A percentile compares a stretch with the other conserved stretches of the same genome.
These are phyloP conservation scores for Netelia fuscicornis DNA, from an alignment of 2,888 invertebrate species.

Conservation along the genomic window DNA sequence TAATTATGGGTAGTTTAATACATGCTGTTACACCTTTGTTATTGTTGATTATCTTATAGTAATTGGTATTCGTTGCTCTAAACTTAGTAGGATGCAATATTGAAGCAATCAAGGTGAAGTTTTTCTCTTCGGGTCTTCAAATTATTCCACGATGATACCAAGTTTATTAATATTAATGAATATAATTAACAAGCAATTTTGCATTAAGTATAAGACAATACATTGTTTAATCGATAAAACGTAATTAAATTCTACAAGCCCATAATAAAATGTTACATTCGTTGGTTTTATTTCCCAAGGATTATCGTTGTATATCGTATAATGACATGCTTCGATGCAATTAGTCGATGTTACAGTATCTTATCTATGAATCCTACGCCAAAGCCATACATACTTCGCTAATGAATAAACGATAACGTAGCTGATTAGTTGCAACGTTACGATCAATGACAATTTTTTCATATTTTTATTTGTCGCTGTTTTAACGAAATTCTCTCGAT, in stretches of 20 bases:
- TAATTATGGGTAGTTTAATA: constrained; percentile 12
- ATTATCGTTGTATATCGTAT: neutral
- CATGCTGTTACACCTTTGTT: neutral
- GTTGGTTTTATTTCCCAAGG: neutral
- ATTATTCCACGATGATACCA: too few species aligned
- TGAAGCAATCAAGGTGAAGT: too few species aligned
- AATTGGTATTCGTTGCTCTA: too few species aligned
- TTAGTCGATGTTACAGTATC: constrained; percentile 19
- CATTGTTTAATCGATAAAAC: too few species aligned
- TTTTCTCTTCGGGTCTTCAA: too few species aligned
- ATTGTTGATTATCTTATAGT: too few species aligned
- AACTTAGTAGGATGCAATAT: too few species aligned
- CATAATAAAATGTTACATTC: neutral
- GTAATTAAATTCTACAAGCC: neutral
- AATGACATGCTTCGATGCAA: constrained; percentile 8
- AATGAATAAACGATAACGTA: constrained; percentile 7
- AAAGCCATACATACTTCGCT: constrained; percentile 10
- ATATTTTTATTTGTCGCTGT: neutral
- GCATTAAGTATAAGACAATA: too few species aligned
- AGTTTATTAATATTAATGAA: too few species aligned
- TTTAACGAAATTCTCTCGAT: too few species aligned
- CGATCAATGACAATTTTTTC: neutral
- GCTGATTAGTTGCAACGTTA: neutral
- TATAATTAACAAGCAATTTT: constrained; percentile 2
- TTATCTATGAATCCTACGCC: neutral